phyloP scores from a whole-genome alignment of 1,140 invertebrate species.

The Nymphalis io region DNA sequence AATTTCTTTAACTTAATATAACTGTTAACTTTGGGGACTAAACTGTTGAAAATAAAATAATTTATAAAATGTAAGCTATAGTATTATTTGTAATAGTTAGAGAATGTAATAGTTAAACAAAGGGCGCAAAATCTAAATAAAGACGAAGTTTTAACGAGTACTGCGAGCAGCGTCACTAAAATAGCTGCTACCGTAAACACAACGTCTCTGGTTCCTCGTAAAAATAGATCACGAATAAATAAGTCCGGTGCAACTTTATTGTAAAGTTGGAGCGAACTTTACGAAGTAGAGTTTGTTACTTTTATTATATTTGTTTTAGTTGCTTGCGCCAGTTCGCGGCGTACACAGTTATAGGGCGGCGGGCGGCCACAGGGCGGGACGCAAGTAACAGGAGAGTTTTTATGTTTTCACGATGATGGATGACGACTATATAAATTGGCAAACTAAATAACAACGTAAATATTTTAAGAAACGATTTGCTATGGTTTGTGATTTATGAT shows the following conservation, averaged over 20 bases:
- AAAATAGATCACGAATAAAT: slow-evolving; percentile 32
- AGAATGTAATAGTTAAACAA: slow-evolving; percentile 10
- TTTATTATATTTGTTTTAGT: slow-evolving; percentile 39
- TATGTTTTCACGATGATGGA: too few relatives aligned
- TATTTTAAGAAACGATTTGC: too few relatives aligned
- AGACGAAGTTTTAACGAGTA: slow-evolving; percentile 5
- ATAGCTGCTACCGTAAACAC: slow-evolving; percentile 30
- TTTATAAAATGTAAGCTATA: neutral
- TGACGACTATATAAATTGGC: too few relatives aligned
- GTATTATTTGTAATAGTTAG: neutral
- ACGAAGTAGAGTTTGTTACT: slow-evolving; percentile 34
- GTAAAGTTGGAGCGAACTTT: slow-evolving; percentile 20
- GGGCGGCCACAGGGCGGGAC: neutral
- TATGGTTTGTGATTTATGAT: too few relatives aligned
- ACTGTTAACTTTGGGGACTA: too few relatives aligned
- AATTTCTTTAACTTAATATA: too few relatives aligned
- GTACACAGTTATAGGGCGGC: neutral
- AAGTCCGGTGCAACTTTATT: slow-evolving; percentile 10
- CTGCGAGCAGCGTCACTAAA: slow-evolving; percentile 6
- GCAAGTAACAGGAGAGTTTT: neutral
- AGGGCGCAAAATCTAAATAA: slow-evolving; percentile 26
- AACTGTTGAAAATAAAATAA: neutral
- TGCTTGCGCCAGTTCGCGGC: slow-evolving; percentile 22
- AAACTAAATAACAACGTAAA: too few relatives aligned
- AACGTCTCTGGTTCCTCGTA: slow-evolving; percentile 22